Evolutionary conservation across 2,797 vertebrate genomes (phyloP), one percentile per base, ranked within the genome.

Genomic region (Champsocephalus esox): DNA sequence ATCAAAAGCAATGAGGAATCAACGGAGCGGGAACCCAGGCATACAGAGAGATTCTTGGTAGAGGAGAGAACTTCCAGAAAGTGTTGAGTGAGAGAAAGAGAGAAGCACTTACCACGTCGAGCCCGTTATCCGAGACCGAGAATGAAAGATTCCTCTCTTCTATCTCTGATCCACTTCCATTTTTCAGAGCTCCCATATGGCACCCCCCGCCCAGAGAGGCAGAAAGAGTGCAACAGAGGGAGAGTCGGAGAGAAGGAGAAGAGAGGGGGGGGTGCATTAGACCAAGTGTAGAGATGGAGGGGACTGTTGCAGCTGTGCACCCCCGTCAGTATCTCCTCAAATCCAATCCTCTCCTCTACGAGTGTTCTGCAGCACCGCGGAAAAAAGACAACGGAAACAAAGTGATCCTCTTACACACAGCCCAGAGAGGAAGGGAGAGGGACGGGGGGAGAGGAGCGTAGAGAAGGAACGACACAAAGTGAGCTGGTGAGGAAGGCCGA

Each of bases 291-390:
- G 87, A 80, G 90, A 91, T 89, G 89, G 90, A 95, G 93, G 92
- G 89, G 93, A 94, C 94, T 92, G 73, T 93, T 96, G 96, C 96
- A 95, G 96, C 96, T 96, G 95, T 96, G 96, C 95, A 94, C 92
- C 96, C 95, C 87, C 89, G 83, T 89, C 90, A 89, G 83, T 91
- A 90, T 92, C 91, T 90, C 80, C 89, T 91, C 90, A 92, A 89
- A 89, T 89, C 88, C 89, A 83, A 9, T 85, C 84, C 78, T 87
- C 86, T 87, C 75, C 87, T 88, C 81, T 87, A 84, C 87, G 84
- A 86, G 87, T 77, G 87, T 90, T 38, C 84, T 84, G 81, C 90
- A 77, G 87, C 83, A 85, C 88, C 76, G 85, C 75, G 58, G 83
- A 91, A 87, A 38, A 90, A 88, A 90, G 86, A 82, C 89, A 86